A percentile compares a stretch with the other conserved stretches of the same genome.
These are phyloP conservation scores for Sminthurides bifidus DNA, from an alignment of 1,140 invertebrate genomes.

Conservation along the genomic window DNA sequence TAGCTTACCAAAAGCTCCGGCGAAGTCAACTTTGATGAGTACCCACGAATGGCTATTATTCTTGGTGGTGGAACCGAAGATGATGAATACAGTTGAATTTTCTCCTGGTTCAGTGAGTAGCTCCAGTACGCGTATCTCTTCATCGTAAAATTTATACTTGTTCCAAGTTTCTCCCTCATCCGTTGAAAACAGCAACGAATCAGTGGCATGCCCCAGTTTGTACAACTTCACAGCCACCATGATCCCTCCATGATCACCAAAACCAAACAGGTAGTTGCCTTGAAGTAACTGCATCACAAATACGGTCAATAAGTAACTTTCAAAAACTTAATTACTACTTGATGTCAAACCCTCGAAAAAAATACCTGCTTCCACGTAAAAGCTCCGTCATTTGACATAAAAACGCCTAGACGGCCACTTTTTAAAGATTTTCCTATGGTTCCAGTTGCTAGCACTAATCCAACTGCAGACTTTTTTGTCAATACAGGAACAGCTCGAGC, in stretches of 20 bases:
- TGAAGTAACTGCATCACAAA: slow-evolving; percentile 46
- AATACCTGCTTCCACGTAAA: slow-evolving; percentile 64
- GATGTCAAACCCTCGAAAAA: slow-evolving; percentile 3
- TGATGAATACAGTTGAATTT: slow-evolving; percentile 78
- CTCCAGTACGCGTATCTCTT: slow-evolving; percentile 45
- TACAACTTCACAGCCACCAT: slow-evolving; percentile 71
- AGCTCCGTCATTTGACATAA: slow-evolving; percentile 70
- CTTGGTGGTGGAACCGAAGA: slow-evolving; percentile 61
- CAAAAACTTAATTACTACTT: slow-evolving; percentile 1
- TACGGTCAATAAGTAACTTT: not conserved
- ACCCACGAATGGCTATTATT: slow-evolving; percentile 68
- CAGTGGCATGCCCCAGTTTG: slow-evolving; percentile 57
- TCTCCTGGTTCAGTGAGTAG: slow-evolving; percentile 46
- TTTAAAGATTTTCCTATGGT: slow-evolving; percentile 64
- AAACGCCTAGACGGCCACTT: slow-evolving; percentile 66
- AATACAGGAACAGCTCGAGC: slow-evolving; percentile 67
- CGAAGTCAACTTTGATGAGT: slow-evolving; percentile 69
- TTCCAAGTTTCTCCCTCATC: slow-evolving; percentile 76
- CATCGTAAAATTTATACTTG: slow-evolving; percentile 52
- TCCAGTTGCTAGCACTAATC: slow-evolving; percentile 74
- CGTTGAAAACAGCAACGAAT: slow-evolving; percentile 66
- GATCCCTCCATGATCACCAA: slow-evolving; percentile 81
- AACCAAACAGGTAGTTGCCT: slow-evolving; percentile 75
- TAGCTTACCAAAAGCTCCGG: slow-evolving; percentile 51
- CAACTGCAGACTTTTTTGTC: slow-evolving; percentile 72